Evolutionary conservation across 1,140 invertebrate species (phyloP).

Genomic region (Drosophila pectinifera): DNA sequence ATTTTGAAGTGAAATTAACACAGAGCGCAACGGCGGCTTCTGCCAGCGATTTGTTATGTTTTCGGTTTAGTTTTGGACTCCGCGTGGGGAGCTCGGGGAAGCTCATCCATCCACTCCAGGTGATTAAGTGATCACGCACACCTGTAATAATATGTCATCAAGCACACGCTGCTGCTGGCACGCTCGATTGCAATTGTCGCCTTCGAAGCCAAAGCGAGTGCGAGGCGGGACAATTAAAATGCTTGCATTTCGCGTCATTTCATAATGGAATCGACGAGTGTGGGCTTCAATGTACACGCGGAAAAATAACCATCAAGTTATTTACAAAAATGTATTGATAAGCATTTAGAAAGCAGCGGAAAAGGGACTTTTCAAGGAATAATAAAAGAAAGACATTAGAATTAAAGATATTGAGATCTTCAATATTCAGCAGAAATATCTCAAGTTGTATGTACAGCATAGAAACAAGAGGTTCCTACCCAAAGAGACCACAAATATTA

Average conservation of each 20-base stretch:
- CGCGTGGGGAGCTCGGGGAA: conserved; percentile 3
- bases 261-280: conserved; percentile 52
- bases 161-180: conserved; percentile 42
- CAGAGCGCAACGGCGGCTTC: conserved; percentile 44
- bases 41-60: conserved; percentile 18
- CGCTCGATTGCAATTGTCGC: conserved; percentile 79
- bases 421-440: not conserved
- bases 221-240: conserved; percentile 53
- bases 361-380: rapidly evolving
- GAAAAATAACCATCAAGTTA: no score
- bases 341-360: no score
- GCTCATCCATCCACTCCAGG: conserved; percentile 21
- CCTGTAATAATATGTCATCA: conserved; percentile 24
- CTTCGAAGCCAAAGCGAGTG: conserved; percentile 33
- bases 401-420: no score
- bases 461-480: not conserved
- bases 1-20: conserved; percentile 68
- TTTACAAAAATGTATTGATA: no score
- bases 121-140: conserved; percentile 61
- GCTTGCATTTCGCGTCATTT: conserved; percentile 58
- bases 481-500: not conserved
- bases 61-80: conserved; percentile 1
- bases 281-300: not conserved
- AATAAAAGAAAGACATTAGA: no score
- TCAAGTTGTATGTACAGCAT: not conserved